Conservation (phyloP, 2,888 invertebrate genomes). For the Diaphora mendica region DNA sequence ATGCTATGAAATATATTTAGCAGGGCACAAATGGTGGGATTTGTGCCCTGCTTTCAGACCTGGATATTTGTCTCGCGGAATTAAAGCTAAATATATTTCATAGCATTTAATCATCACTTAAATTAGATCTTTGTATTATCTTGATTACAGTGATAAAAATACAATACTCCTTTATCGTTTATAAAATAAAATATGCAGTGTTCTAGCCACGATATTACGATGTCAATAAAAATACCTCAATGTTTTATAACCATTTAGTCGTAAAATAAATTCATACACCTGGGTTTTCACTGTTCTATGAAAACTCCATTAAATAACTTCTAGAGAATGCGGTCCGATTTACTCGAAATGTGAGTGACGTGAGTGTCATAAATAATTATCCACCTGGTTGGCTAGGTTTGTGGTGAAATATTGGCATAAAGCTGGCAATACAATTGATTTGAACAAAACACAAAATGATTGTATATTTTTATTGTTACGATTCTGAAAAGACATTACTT, state of each 20-base stretch:
- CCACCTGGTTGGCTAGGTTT: neutral
- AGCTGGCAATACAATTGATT: neutral
- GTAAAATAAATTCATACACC: slow-evolving; percentile 18
- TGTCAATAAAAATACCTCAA: slow-evolving; percentile 18
- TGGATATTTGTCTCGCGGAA: too few relatives aligned
- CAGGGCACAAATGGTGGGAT: too few relatives aligned
- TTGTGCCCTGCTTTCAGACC: too few relatives aligned
- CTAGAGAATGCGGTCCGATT: slow-evolving; percentile 13
- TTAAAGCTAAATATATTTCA: too few relatives aligned
- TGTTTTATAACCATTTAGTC: slow-evolving; percentile 16
- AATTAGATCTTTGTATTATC: neutral
- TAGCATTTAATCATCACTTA: too few relatives aligned
- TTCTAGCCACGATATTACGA: slow-evolving; percentile 4
- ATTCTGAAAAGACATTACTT: too few relatives aligned
- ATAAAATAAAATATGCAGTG: neutral
- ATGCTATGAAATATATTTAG: too few relatives aligned
- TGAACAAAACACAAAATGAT: neutral
- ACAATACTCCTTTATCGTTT: neutral
- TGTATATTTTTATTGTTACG: neutral
- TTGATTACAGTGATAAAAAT: neutral
- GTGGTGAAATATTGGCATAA: neutral
- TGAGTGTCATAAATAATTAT: slow-evolving; percentile 6
- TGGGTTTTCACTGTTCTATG: slow-evolving; percentile 13
- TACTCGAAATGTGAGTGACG: slow-evolving; percentile 1
- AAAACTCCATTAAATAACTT: slow-evolving; percentile 21